Base-by-base conservation (phyloP, 2,113 vertebrate genomes). In the Pardalotus punctatus region DNA sequence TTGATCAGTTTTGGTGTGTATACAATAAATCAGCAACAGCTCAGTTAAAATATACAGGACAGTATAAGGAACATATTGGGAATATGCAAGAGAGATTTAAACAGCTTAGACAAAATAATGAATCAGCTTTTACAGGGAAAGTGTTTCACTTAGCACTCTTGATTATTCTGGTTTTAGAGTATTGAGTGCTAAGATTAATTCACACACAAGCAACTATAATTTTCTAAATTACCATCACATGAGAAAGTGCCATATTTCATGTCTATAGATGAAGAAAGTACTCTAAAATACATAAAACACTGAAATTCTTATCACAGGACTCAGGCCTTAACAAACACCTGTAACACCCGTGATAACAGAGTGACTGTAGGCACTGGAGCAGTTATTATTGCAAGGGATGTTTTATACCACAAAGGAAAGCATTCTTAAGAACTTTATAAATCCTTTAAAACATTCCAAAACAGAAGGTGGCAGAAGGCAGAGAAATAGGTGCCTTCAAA, bases 321-420 rank as follows among this genome's bases (percentile, higher is more conserved):
- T 72, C 40, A 38, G 11, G 36, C 36, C 12, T 60, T 54, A 54
- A 62, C 0, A 3, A 85, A 82, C 7, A 9, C 10, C 43, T 64
- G 40, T 42, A 58, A 79, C 31, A n/a, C 12, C 50, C 54, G 42
- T 0, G 11, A 66, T 42, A 54, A 18, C 42, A 74, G 56, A 45
- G 31, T 18, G 80, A 76, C 42, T 4, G 10, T 5, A 40, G 33
- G 28, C 48, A 29, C 6, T 57, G 18, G 6, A 77, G 4, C n/a
- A 56, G 10, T 64, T 80, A 10, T 7, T 62, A 56, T 21, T 77
- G 25, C 48, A 72, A 77, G 23, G 11, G 42, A 61, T 50, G 28
- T 53, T 80, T 72, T 77, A 15, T 36, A n/a, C 7, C 11, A n/a
- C 0, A 0, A 6, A 51, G 19, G 51, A 54, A 83, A 83, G 4